A percentile compares a stretch with the other conserved stretches of the same genome.
Conservation (phyloP, 2,113 vertebrate genomes). For the Monarcha castaneiventris region DNA sequence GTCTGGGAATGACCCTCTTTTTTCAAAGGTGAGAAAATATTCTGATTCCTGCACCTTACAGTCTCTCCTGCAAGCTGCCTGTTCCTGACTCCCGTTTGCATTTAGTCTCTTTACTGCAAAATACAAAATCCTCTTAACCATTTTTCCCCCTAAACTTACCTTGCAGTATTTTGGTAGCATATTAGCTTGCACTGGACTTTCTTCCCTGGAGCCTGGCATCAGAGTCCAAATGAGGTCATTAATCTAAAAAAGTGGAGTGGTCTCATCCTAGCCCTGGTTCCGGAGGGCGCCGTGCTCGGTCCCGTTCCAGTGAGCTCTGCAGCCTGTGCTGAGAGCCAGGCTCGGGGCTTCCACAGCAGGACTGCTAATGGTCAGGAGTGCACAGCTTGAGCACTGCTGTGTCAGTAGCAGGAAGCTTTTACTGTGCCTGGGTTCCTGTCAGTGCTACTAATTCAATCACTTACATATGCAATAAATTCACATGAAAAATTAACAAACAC, state of each 20-base stretch:
- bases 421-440: conserved; percentile 62
- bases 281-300: not conserved
- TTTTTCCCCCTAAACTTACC: not conserved
- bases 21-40: not conserved
- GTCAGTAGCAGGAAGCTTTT: conserved; percentile 69
- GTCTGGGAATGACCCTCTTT: not conserved
- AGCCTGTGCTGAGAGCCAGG: not conserved
- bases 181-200: conserved; percentile 24
- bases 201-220: conserved; percentile 24
- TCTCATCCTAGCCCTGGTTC: conserved; percentile 10
- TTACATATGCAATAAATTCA: conserved; percentile 63
- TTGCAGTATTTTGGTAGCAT: conserved; percentile 72
- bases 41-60: not conserved
- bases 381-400: conserved; percentile 40
- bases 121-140: not conserved
- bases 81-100: not conserved
- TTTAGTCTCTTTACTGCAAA: not conserved
- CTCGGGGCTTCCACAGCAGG: not conserved
- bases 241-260: not conserved
- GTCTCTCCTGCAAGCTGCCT: not conserved
- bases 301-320: not conserved
- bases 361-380: conserved; percentile 39
- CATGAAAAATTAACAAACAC: conserved; percentile 72
- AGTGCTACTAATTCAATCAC: conserved; percentile 70
- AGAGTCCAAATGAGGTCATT: conserved; percentile 11